Evolutionary conservation across 2,888 invertebrate genomes (phyloP).

Genomic region (Tenodera sinensis): DNA sequence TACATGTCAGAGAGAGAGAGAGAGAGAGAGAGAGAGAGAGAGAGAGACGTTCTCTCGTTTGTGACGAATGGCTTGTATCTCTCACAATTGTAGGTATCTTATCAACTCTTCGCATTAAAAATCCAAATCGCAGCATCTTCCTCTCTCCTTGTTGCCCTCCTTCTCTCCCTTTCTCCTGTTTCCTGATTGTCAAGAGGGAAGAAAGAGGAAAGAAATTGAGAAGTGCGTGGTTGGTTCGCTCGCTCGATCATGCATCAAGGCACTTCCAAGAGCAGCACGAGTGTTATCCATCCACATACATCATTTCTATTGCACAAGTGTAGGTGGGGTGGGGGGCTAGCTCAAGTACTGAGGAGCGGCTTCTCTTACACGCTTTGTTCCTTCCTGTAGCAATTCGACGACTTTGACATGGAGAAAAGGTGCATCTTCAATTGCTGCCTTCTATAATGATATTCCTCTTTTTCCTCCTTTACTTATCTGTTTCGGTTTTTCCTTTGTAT

Average conservation of each 20-base stretch:
- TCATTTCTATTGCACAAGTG: background rate
- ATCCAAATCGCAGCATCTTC: background rate
- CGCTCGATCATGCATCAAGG: background rate
- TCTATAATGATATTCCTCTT: background rate
- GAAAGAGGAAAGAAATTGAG: background rate
- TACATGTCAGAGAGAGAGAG: too few species aligned
- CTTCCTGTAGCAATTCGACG: background rate
- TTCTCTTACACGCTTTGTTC: background rate
- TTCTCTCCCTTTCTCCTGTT: background rate
- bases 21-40: too few species aligned
- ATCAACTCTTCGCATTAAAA: background rate
- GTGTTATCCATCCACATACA: background rate
- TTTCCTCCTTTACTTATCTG: background rate
- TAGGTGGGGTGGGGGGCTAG: background rate
- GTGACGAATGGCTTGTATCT: too few species aligned
- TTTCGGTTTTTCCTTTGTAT: background rate
- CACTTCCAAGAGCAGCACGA: background rate
- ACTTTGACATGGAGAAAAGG: background rate
- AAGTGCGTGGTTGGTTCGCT: background rate
- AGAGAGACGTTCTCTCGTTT: too few species aligned
- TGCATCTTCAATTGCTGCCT: background rate
- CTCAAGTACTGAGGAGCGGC: background rate
- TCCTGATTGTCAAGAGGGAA: background rate
- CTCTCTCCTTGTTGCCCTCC: too few species aligned
- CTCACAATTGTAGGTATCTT: background rate